Conservation (phyloP, 1,140 invertebrate species). For the Helicoverpa armigera region DNA sequence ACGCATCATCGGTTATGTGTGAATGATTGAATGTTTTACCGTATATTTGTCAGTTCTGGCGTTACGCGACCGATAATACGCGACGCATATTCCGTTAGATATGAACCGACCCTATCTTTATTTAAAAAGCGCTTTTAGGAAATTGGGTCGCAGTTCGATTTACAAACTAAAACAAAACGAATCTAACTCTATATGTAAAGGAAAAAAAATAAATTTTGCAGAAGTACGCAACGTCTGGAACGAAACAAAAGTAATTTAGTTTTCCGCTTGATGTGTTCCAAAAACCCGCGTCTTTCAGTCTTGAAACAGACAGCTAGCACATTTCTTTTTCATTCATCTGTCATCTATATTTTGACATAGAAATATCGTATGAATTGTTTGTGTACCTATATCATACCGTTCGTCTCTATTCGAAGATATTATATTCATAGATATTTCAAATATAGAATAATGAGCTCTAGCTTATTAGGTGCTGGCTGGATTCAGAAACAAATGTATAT, state of each 20-base stretch:
- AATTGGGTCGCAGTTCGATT: not conserved
- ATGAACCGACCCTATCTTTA: too few species aligned
- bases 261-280: slow-evolving; percentile 17
- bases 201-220: not conserved
- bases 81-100: too few species aligned
- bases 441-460: not conserved
- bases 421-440: not conserved
- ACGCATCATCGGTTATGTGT: too few species aligned
- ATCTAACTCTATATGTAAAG: not conserved
- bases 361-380: slow-evolving; percentile 30
- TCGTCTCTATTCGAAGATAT: not conserved
- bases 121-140: too few species aligned
- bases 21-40: too few species aligned
- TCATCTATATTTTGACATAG: slow-evolving; percentile 28
- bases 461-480: too few species aligned
- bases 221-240: not conserved
- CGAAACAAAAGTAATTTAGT: slow-evolving; percentile 31
- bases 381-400: too few species aligned
- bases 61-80: too few species aligned
- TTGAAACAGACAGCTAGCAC: not conserved
- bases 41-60: too few species aligned
- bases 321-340: slow-evolving; percentile 31
- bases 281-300: slow-evolving; percentile 36
- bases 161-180: not conserved
- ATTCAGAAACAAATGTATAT: not conserved